Percentiles rank a stretch among this genome's conserved stretches.
phyloP scores from a whole-genome alignment of 2,797 vertebrate genomes.

The Parambassis ranga region DNA sequence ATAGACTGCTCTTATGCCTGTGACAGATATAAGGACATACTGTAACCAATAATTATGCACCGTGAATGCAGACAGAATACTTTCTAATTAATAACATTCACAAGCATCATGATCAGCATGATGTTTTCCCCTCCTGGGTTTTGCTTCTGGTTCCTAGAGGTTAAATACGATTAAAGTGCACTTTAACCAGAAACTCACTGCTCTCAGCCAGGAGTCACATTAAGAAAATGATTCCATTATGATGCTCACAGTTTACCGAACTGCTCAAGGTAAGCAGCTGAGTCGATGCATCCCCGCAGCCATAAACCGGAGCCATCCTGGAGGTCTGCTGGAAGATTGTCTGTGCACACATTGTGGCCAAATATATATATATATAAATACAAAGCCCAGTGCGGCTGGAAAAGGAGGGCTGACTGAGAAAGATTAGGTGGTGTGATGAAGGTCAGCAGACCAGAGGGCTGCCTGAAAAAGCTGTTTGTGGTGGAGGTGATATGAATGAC shows the following conservation, averaged over 20 bases:
- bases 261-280: background rate
- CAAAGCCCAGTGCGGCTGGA: background rate
- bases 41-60: too few species aligned
- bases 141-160: background rate
- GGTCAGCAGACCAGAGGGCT: background rate
- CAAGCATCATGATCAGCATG: too few species aligned
- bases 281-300: constrained; percentile 11
- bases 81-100: too few species aligned
- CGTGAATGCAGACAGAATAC: too few species aligned
- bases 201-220: constrained; percentile 10
- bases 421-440: constrained; percentile 3
- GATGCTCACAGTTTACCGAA: background rate
- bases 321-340: constrained; percentile 28
- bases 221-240: constrained; percentile 21
- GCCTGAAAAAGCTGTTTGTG: constrained; percentile 1
- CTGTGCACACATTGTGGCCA: constrained; percentile 18
- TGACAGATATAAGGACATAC: too few species aligned
- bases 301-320: background rate
- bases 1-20: too few species aligned
- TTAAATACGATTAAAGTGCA: constrained; percentile 6
- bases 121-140: too few species aligned
- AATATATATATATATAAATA: constrained; percentile 32
- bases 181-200: background rate
- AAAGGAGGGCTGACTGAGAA: constrained; percentile 4
- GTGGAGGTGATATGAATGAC: background rate